A percentile compares a stretch with the other conserved stretches of the same genome.
Conservation (phyloP, 2,888 invertebrate species). For the Drosophila algonquin region DNA sequence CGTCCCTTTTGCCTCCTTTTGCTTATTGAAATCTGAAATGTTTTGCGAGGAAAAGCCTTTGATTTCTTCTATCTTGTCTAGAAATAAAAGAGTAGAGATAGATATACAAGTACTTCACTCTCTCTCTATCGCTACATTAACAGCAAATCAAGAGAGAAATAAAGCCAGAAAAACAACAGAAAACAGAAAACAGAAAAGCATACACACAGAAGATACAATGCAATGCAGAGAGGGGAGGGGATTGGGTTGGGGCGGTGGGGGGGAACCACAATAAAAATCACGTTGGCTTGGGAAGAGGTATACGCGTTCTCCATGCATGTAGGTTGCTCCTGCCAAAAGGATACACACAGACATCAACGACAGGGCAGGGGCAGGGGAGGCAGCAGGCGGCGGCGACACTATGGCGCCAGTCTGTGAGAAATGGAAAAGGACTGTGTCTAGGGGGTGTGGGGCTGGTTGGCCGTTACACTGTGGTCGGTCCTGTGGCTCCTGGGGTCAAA, state of each 20-base stretch:
- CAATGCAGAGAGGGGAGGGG: constrained; percentile 17
- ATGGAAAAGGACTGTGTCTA: too few relatives aligned
- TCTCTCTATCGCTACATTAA: background rate
- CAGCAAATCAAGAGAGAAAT: constrained; percentile 4
- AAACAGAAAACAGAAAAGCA: constrained; percentile 4
- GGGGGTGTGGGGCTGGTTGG: too few relatives aligned
- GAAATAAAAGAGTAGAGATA: background rate
- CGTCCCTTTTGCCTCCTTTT: constrained; percentile 17
- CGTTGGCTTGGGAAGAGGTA: constrained; percentile 65
- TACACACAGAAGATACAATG: constrained; percentile 32
- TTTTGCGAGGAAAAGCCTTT: constrained; percentile 60
- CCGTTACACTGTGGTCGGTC: constrained; percentile 43
- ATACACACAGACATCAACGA: constrained; percentile 38
- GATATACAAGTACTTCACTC: background rate
- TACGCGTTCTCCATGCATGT: constrained; percentile 2
- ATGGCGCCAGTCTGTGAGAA: constrained; percentile 69
- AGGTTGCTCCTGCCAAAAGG: constrained; percentile 29
- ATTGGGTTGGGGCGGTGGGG: constrained; percentile 16
- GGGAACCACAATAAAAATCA: constrained; percentile 59
- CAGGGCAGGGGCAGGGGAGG: constrained; percentile 33
- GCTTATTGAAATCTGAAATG: constrained; percentile 76
- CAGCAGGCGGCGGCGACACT: constrained; percentile 65
- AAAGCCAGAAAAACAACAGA: constrained; percentile 7
- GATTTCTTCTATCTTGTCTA: constrained; percentile 68
- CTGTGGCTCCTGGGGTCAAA: constrained; percentile 27